Percentiles rank a stretch among this genome's conserved stretches.
These are phyloP conservation scores for Hippocampus guttulatus DNA, from an alignment of 2,113 vertebrate species.

Conservation along the genomic window DNA sequence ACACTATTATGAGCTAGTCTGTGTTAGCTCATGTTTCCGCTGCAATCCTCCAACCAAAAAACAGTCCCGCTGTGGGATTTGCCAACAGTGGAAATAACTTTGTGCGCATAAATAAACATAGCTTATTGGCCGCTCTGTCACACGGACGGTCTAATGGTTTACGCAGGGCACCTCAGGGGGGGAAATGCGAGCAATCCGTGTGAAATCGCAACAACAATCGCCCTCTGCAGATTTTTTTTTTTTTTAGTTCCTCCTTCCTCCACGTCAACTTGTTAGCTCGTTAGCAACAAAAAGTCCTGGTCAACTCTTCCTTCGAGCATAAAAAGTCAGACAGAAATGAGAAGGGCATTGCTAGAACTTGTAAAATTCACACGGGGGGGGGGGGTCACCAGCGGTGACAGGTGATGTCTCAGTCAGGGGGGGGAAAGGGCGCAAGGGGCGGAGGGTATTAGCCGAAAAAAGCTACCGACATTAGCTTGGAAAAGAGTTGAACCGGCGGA, in stretches of 20 bases:
- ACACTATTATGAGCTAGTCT: conserved; percentile 50
- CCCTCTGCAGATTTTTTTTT: neutral
- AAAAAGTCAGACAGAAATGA: conserved; percentile 31
- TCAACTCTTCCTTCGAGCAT: conserved; percentile 12
- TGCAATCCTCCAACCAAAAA: conserved; percentile 60
- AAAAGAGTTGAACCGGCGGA: conserved; percentile 25
- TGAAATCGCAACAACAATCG: conserved; percentile 5
- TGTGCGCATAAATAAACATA: conserved; percentile 67
- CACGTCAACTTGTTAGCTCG: conserved; percentile 62
- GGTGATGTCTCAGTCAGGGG: conserved; percentile 16
- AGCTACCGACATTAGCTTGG: conserved; percentile 49
- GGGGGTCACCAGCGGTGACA: conserved; percentile 25
- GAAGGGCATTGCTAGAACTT: conserved; percentile 32
- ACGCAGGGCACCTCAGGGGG: conserved; percentile 1
- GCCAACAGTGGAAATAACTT: conserved; percentile 61
- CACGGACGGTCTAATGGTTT: conserved; percentile 16
- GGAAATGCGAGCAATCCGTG: neutral
- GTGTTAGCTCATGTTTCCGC: conserved; percentile 75
- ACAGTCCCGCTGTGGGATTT: conserved; percentile 59
- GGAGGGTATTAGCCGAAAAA: conserved; percentile 42
- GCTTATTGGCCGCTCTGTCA: conserved; percentile 45
- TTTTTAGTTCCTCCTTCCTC: conserved; percentile 52
- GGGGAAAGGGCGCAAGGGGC: neutral
- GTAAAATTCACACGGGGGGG: conserved; percentile 22
- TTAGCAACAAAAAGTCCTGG: conserved; percentile 23